Evolutionary conservation across 2,113 vertebrate species (phyloP), one percentile per base, ranked within the genome.

Genomic region (Laticauda laticaudata): DNA sequence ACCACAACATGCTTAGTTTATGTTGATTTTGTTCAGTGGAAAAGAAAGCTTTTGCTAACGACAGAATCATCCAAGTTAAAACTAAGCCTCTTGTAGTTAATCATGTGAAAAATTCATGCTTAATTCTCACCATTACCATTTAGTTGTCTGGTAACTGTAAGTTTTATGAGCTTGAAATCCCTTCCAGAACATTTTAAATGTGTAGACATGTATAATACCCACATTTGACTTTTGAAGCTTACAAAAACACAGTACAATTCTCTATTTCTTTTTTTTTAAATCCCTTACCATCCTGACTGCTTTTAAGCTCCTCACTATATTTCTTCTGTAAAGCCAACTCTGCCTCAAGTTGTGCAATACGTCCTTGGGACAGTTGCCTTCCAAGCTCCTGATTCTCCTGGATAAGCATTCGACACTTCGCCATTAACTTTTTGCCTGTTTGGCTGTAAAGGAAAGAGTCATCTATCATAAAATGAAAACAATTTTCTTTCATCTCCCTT

Each of bases 341-440:
- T 90, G 99, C 99, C 98, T 99, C 99, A 97, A 99, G 98, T 96
- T 99, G 99, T 96, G 99, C 99, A 97, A 99, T 99, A 95, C 99
- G 99, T 94, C 99, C 99, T 98, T 99, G 99, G 96, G 99, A 99
- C 96, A 99, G 98, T 98, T 99, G 99, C 97, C 99, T 98, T 95
- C 99, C 99, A 97, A 99, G 96, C 97, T 99, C 99, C 98, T 99
- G 99, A 97, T 99, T 99, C 98, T 99, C 99, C 98, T 99, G 99
- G 98, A 99, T 99, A 98, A 99, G 98, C 99, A 99, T 99, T 97
- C 99, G 99, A 98, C 99, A 99, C 98, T 99, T 99, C 98, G 99
- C 99, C 99, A 99, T 99, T 99, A 99, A 98, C 97, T 99, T 99
- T 99, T 99, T 99, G 97, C 99, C 99, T 96, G 99, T 99, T 98